Percentiles rank a stretch among this genome's conserved stretches.
Evolutionary conservation across 2,797 vertebrate genomes (phyloP).

Genomic region (Trachops cirrhosus): DNA sequence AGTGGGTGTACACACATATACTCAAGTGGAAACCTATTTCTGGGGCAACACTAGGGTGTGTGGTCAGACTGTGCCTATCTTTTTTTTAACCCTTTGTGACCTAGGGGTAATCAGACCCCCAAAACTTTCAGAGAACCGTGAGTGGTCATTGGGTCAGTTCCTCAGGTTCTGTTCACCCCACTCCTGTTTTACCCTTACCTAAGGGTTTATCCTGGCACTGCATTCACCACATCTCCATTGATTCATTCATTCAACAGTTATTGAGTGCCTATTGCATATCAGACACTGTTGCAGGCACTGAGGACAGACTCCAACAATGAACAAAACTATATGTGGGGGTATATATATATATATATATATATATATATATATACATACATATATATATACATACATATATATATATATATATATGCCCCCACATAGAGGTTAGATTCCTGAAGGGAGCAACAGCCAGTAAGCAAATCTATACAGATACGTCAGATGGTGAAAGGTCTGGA

Average conservation of each 20-base stretch:
- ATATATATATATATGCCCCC: no score
- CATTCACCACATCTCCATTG: background rate
- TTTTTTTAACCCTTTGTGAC: background rate
- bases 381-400: no score
- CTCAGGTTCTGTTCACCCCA: background rate
- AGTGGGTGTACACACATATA: background rate
- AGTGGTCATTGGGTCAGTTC: background rate
- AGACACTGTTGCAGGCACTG: background rate
- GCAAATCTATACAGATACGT: background rate
- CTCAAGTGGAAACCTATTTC: background rate
- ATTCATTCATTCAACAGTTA: background rate
- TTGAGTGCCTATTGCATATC: background rate
- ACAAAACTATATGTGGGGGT: background rate
- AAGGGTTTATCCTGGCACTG: background rate
- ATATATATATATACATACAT: no score
- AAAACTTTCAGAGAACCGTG: background rate
- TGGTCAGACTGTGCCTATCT: background rate
- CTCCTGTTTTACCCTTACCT: background rate
- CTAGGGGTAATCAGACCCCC: background rate
- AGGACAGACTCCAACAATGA: background rate
- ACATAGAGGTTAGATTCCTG: background rate
- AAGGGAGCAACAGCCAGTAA: background rate
- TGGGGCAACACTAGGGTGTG: background rate
- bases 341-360: no score
- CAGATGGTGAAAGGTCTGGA: background rate